Evolutionary conservation across 37 sponge, comb jelly and placozoan species (phyloP).

Genomic region (Cliona cf. orientalis): DNA sequence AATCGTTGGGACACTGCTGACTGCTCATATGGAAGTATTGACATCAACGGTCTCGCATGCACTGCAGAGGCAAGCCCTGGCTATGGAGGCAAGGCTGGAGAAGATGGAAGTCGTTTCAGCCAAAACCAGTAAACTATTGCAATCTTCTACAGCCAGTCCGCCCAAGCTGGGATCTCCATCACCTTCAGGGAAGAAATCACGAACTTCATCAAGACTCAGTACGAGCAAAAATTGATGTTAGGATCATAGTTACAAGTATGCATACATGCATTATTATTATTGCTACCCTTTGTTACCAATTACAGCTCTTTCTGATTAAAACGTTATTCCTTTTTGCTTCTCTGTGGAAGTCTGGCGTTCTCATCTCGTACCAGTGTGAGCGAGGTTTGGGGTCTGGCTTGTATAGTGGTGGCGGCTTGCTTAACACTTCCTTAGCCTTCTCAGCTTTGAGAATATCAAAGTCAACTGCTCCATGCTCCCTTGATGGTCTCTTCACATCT

Average conservation of each 20-base stretch:
- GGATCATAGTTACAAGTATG: too few species aligned
- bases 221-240: too few species aligned
- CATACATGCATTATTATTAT: too few species aligned
- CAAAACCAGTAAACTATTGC: background rate
- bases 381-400: conserved; percentile 3
- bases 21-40: background rate
- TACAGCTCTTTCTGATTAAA: background rate
- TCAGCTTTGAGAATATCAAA: background rate
- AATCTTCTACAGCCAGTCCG: background rate
- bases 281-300: conserved; percentile 1
- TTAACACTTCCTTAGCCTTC: background rate
- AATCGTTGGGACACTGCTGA: background rate
- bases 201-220: background rate
- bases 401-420: background rate
- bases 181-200: background rate
- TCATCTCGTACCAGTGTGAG: conserved; percentile 13
- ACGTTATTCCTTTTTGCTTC: conserved; percentile 4
- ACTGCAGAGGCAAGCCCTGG: background rate
- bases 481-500: background rate
- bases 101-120: background rate
- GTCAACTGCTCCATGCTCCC: background rate
- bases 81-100: background rate
- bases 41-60: background rate
- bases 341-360: background rate
- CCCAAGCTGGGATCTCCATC: background rate